phyloP scores from a whole-genome alignment of 1,140 invertebrate genomes.

The Macrocentrus cingulum region DNA sequence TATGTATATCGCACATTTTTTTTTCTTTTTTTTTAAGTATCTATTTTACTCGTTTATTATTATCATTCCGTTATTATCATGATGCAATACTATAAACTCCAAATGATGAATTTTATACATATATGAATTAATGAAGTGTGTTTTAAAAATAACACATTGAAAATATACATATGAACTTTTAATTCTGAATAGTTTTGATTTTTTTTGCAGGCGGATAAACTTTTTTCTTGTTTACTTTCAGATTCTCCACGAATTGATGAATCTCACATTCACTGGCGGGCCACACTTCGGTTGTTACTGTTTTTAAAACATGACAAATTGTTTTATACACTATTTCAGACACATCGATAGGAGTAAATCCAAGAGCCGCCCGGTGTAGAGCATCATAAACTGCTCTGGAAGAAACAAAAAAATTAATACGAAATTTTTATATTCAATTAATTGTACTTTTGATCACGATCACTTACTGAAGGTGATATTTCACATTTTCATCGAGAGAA shows the following conservation, averaged over 20 bases:
- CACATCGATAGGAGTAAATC: constrained; percentile 18
- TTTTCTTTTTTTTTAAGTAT: too few relatives aligned
- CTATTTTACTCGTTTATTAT: too few relatives aligned
- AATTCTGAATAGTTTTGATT: constrained; percentile 1
- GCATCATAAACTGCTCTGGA: constrained; percentile 26
- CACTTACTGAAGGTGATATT: constrained; percentile 27
- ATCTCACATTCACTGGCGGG: constrained; percentile 17
- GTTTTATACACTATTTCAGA: constrained; percentile 19
- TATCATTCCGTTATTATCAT: too few relatives aligned
- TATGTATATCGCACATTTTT: too few relatives aligned
- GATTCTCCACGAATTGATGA: constrained; percentile 13
- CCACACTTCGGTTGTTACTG: constrained; percentile 24
- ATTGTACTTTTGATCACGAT: too few relatives aligned
- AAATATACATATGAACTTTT: background rate
- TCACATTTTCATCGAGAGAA: constrained; percentile 15
- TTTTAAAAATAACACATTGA: background rate
- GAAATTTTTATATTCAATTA: background rate
- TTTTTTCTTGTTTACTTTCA: constrained; percentile 2
- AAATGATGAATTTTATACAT: too few relatives aligned
- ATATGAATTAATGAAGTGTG: background rate
- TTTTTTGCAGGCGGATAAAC: background rate
- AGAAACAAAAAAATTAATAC: constrained; percentile 11
- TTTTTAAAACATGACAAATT: constrained; percentile 12
- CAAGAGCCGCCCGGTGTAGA: constrained; percentile 21
- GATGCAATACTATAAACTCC: too few relatives aligned